Conservation (phyloP, 2,797 vertebrate species). For the Momotus momota region DNA sequence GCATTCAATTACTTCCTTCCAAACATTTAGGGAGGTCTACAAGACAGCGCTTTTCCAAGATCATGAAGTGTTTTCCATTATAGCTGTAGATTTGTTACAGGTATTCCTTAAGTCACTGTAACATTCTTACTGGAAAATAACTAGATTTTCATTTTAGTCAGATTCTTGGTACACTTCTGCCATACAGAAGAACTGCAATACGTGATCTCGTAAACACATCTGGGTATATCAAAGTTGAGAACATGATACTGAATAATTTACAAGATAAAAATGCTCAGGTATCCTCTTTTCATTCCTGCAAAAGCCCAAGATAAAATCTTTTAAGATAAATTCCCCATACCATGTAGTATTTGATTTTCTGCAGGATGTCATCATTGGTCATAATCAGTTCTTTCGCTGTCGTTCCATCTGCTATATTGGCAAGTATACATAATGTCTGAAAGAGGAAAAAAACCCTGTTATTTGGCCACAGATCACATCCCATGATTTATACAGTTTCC, state of each 20-base stretch:
- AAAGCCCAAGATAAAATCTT: background rate
- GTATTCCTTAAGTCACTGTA: background rate
- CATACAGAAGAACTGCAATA: background rate
- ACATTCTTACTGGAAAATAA: background rate
- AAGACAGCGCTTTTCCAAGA: background rate
- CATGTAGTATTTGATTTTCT: constrained; percentile 99
- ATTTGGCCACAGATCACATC: background rate
- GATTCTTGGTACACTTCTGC: background rate
- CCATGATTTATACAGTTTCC: background rate
- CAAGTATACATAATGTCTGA: constrained; percentile 95
- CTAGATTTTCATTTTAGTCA: background rate
- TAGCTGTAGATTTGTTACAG: background rate
- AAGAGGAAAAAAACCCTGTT: constrained; percentile 54
- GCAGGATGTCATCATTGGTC: constrained; percentile 98
- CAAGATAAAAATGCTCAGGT: background rate
- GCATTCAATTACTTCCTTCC: background rate
- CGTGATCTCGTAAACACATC: background rate
- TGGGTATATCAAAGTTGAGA: background rate
- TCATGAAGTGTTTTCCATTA: background rate
- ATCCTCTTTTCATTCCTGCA: background rate
- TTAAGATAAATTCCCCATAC: constrained; percentile 74
- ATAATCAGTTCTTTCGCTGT: constrained; percentile 97
- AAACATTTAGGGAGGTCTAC: background rate
- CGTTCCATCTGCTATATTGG: constrained; percentile 97
- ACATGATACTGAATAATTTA: background rate